phyloP scores from a whole-genome alignment of 2,113 vertebrate genomes.

The Gallinago paraguaiae region DNA sequence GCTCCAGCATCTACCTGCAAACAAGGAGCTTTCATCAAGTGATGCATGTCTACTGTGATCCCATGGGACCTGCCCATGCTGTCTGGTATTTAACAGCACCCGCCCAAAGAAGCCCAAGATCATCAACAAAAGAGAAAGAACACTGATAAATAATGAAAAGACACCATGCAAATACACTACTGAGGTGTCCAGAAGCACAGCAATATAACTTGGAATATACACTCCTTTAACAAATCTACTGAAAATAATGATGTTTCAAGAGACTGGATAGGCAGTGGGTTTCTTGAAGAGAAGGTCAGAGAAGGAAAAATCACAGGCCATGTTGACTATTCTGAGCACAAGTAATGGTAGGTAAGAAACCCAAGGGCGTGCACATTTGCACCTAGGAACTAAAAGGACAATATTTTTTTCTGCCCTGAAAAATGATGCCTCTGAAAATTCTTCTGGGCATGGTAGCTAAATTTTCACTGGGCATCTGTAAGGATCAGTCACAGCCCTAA shows the following conservation, averaged over 20 bases:
- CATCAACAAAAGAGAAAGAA: background rate
- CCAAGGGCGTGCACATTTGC: background rate
- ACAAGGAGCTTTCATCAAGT: background rate
- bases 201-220: background rate
- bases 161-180: accelerated
- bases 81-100: background rate
- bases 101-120: background rate
- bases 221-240: background rate
- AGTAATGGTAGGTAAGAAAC: background rate
- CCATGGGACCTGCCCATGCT: background rate
- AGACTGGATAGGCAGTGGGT: background rate
- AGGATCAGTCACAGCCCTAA: background rate
- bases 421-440: background rate
- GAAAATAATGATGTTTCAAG: background rate
- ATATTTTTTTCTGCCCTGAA: background rate
- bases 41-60: background rate
- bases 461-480: background rate
- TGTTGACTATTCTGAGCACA: background rate
- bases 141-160: background rate
- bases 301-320: background rate
- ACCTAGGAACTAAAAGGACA: background rate
- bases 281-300: background rate
- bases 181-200: background rate
- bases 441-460: background rate
- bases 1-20: background rate